Percentiles rank a stretch among this genome's conserved stretches.
Conservation (phyloP, 2,888 invertebrate species). For the Tholera decimalis region DNA sequence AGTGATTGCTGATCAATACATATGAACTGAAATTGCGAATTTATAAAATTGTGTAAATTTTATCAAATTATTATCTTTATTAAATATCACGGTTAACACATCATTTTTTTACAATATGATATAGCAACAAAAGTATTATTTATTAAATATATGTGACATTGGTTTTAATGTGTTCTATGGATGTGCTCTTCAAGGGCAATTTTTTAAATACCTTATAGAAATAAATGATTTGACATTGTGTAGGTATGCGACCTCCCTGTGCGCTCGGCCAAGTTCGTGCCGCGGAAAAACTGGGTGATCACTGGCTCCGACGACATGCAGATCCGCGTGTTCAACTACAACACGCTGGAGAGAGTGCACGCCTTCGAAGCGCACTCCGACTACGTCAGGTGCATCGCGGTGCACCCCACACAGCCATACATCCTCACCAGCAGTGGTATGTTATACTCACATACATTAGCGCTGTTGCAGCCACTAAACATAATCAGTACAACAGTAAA, state of each 20-base stretch:
- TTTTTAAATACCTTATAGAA: neutral
- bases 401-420: conserved; percentile 99
- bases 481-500: neutral
- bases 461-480: neutral
- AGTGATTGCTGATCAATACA: no score
- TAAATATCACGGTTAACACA: no score
- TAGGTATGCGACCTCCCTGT: conserved; percentile 99
- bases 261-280: conserved; percentile 98
- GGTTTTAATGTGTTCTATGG: no score
- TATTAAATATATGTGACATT: no score
- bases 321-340: conserved; percentile 99
- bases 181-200: no score
- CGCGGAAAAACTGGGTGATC: conserved; percentile 99
- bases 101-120: no score
- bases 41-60: no score
- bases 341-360: conserved; percentile 98
- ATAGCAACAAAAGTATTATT: no score
- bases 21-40: no score
- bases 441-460: conserved; percentile 70
- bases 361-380: conserved; percentile 99
- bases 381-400: conserved; percentile 98
- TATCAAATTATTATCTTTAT: no score
- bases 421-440: conserved; percentile 98
- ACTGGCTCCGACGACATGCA: conserved; percentile 99
- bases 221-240: conserved; percentile 75